Evolutionary conservation across 2,797 vertebrate species (phyloP).

Genomic region (Lacerta viridis): DNA sequence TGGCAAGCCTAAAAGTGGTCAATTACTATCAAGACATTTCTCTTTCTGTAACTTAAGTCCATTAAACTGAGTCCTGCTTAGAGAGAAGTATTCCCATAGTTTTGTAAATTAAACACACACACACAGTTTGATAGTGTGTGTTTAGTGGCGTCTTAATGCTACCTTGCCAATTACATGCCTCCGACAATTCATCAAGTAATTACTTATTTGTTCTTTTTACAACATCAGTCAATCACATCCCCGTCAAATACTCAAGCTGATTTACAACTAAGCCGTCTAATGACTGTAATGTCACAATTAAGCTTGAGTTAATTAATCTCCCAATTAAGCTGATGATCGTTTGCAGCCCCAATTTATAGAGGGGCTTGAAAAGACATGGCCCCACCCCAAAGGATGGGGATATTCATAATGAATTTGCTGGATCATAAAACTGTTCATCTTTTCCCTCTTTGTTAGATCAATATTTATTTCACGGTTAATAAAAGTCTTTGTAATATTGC

Average conservation of each 20-base stretch:
- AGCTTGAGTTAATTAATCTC: constrained; percentile 20
- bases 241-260: background rate
- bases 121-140: background rate
- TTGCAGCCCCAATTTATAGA: background rate
- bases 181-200: background rate
- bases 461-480: constrained; percentile 2
- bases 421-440: background rate
- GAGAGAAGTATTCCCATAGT: background rate
- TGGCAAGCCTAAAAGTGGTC: no score
- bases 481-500: background rate
- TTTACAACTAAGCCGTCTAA: background rate
- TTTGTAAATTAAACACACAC: no score
- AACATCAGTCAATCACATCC: background rate
- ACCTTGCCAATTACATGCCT: background rate
- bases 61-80: no score
- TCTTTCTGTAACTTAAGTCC: no score
- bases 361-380: background rate
- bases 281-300: constrained; percentile 11
- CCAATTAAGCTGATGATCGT: background rate
- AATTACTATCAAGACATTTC: no score
- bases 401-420: background rate
- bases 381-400: background rate
- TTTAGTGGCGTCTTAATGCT: background rate
- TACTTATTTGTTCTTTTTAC: constrained; percentile 4
- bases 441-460: background rate